phyloP scores from a whole-genome alignment of 2,797 vertebrate species.

The Gambusia yucatana region DNA sequence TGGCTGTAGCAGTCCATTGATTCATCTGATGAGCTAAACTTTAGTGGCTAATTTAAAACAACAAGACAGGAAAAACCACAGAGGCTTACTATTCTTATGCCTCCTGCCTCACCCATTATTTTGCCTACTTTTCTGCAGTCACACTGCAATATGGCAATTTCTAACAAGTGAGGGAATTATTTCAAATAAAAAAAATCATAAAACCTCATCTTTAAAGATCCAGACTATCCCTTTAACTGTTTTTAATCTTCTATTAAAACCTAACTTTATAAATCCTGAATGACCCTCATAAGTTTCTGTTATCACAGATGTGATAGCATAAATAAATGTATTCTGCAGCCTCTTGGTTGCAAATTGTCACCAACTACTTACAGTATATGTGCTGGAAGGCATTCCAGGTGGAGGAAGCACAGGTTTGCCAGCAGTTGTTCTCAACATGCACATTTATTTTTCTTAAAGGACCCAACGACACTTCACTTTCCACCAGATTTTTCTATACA shows the following conservation, averaged over 20 bases:
- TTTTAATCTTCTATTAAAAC: neutral
- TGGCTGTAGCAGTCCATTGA: neutral
- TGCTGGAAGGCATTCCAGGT: constrained; percentile 15
- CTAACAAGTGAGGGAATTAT: neutral
- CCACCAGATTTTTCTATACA: constrained; percentile 27
- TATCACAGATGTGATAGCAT: constrained; percentile 29
- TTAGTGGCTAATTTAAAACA: neutral
- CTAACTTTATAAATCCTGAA: neutral
- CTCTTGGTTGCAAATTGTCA: constrained; percentile 41
- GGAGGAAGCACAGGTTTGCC: constrained; percentile 29
- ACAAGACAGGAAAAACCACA: neutral
- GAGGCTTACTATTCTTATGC: neutral
- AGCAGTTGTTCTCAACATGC: constrained; percentile 29
- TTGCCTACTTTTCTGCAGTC: neutral
- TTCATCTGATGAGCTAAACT: neutral
- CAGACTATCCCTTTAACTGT: neutral
- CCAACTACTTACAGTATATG: constrained; percentile 33
- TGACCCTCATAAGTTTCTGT: constrained; percentile 41
- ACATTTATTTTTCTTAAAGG: constrained; percentile 36
- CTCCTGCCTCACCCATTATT: neutral
- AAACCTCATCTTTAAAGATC: neutral
- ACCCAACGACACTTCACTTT: constrained; percentile 15
- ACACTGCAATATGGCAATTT: neutral
- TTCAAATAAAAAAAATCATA: neutral
- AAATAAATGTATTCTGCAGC: constrained; percentile 30